Conservation (phyloP, 2,113 vertebrate species). For the Mobula hypostoma region DNA sequence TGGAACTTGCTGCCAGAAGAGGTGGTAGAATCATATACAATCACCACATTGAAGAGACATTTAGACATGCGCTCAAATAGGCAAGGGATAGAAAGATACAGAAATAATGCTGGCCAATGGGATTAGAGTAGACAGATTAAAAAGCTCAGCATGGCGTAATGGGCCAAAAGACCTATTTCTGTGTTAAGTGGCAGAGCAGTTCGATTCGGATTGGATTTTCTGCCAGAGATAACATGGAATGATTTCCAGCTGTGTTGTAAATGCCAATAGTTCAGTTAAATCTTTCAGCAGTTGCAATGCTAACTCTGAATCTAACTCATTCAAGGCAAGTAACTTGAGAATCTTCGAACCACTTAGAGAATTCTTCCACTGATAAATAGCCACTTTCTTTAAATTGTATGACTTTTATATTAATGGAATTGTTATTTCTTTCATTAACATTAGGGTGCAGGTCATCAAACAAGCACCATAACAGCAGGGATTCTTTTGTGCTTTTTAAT, state of each 20-base stretch:
- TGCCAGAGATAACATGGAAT: not conserved
- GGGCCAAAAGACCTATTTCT: too few relatives aligned
- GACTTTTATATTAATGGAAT: not conserved
- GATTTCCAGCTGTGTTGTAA: not conserved
- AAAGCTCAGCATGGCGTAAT: too few relatives aligned
- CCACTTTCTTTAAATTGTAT: not conserved
- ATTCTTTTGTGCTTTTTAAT: not conserved
- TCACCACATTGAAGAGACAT: too few relatives aligned
- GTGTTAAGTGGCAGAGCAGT: not conserved
- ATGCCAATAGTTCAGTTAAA: not conserved
- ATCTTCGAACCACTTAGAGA: not conserved
- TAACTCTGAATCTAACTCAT: not conserved
- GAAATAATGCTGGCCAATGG: too few relatives aligned
- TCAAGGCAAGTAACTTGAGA: not conserved
- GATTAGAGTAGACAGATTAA: too few relatives aligned
- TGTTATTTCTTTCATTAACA: not conserved
- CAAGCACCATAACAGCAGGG: not conserved
- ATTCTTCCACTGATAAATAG: not conserved
- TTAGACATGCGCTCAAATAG: too few relatives aligned
- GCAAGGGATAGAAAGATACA: too few relatives aligned
- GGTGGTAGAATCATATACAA: too few relatives aligned
- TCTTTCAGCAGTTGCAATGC: not conserved
- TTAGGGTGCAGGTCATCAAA: not conserved
- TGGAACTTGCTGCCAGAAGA: too few relatives aligned
- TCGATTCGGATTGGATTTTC: not conserved